phyloP scores from a whole-genome alignment of 2,888 invertebrate species.

The Zootermopsis nevadensis region DNA sequence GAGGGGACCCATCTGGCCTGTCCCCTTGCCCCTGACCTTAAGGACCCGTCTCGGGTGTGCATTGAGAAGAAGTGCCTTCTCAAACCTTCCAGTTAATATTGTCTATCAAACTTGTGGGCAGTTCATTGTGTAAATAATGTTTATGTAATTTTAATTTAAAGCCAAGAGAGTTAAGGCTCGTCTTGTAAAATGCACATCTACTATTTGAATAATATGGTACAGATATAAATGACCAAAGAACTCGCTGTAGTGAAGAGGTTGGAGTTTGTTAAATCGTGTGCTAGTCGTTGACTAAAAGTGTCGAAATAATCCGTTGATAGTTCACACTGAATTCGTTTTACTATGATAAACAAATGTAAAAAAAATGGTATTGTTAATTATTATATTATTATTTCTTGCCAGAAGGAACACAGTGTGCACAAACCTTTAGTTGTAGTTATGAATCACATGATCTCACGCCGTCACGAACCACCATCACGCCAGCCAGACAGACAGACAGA shows the following conservation, averaged over 20 bases:
- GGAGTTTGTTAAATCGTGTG: constrained; percentile 52
- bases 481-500: constrained; percentile 7
- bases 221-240: constrained; percentile 35
- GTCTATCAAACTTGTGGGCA: constrained; percentile 40
- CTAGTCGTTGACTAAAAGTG: constrained; percentile 52
- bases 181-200: constrained; percentile 38
- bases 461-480: background rate
- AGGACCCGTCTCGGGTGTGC: constrained; percentile 10
- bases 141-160: constrained; percentile 48
- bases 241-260: constrained; percentile 31
- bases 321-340: constrained; percentile 36
- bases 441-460: constrained; percentile 47
- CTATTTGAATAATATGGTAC: constrained; percentile 22
- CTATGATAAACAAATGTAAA: constrained; percentile 41
- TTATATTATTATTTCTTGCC: constrained; percentile 51
- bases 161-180: constrained; percentile 33
- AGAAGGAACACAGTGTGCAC: constrained; percentile 47
- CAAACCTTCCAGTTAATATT: constrained; percentile 25
- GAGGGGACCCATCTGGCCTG: constrained; percentile 35
- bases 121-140: constrained; percentile 44
- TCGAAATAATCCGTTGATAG: constrained; percentile 38
- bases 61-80: constrained; percentile 45
- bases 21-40: constrained; percentile 7
- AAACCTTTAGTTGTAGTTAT: constrained; percentile 47
- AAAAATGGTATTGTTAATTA: constrained; percentile 47